Conservation (phyloP, 2,797 vertebrate genomes). For the Columba guinea region DNA sequence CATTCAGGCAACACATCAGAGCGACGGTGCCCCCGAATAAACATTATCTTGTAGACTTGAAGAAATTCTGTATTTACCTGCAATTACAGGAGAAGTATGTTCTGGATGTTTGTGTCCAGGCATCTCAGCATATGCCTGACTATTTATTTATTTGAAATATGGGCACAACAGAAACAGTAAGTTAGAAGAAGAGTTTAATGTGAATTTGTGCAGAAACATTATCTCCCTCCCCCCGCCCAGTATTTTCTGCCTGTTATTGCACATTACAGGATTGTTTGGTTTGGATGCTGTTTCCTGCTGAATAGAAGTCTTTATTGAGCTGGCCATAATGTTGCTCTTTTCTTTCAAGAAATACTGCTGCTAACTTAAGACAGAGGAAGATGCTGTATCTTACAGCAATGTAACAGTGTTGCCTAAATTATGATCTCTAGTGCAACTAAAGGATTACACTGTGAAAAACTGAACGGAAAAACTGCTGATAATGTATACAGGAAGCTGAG, state of each 20-base stretch:
- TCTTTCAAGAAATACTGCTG: not conserved
- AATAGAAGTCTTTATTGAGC: not conserved
- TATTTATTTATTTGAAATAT: not conserved
- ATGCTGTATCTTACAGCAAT: not conserved
- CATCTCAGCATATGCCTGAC: not conserved
- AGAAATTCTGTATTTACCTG: not conserved
- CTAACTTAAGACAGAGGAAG: not conserved
- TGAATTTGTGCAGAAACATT: not conserved
- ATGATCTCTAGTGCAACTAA: not conserved
- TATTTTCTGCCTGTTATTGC: slow-evolving; percentile 5
- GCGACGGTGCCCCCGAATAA: not conserved
- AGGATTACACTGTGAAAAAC: not conserved
- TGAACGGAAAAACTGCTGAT: not conserved
- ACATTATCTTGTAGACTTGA: not conserved
- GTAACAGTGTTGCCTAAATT: not conserved
- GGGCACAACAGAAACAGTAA: not conserved
- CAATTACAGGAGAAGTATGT: not conserved
- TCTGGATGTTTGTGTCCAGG: not conserved
- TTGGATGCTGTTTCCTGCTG: slow-evolving; percentile 7
- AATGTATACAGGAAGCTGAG: not conserved
- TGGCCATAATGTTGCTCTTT: not conserved
- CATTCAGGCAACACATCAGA: rapidly evolving
- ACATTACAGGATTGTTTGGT: not conserved
- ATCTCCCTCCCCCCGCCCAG: not conserved
- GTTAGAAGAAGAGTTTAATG: not conserved